phyloP scores from a whole-genome alignment of 2,888 invertebrate genomes.

The Malachius bipustulatus region DNA sequence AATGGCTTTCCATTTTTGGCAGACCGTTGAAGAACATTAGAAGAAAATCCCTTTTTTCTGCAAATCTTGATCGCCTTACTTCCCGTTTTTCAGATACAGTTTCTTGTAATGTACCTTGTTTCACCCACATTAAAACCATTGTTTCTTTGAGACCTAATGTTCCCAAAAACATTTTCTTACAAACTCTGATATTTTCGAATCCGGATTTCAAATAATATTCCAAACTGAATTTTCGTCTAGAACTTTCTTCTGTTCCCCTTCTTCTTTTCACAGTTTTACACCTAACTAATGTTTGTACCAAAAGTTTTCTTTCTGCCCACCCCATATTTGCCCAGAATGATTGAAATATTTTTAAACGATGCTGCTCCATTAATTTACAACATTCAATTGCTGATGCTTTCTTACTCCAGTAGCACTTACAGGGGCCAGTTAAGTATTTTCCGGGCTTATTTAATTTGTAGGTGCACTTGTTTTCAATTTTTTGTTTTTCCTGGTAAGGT shows the following conservation, averaged over 20 bases:
- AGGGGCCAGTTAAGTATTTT: slow-evolving; percentile 1
- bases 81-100: not conserved
- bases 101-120: slow-evolving; percentile 1
- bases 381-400: not conserved
- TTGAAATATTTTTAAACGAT: slow-evolving; percentile 1
- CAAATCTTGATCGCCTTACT: slow-evolving; percentile 2
- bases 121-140: slow-evolving; percentile 2
- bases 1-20: slow-evolving; percentile 2
- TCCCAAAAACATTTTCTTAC: slow-evolving; percentile 3
- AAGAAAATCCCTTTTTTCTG: slow-evolving; percentile 3
- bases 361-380: slow-evolving; percentile 2
- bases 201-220: slow-evolving; percentile 2
- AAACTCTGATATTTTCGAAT: slow-evolving; percentile 3
- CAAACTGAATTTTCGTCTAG: not conserved
- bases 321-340: slow-evolving; percentile 1
- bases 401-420: slow-evolving; percentile 1
- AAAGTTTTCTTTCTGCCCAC: not conserved
- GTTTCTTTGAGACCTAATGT: slow-evolving; percentile 1
- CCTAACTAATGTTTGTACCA: not conserved
- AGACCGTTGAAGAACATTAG: slow-evolving; percentile 2
- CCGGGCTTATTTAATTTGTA: slow-evolving; percentile 1
- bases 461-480: not conserved
- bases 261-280: not conserved
- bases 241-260: slow-evolving; percentile 3
- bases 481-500: slow-evolving; percentile 3